A percentile compares a stretch with the other conserved stretches of the same genome.
phyloP scores from a whole-genome alignment of 23 tunicate genomes.

The Corella eumyota region DNA sequence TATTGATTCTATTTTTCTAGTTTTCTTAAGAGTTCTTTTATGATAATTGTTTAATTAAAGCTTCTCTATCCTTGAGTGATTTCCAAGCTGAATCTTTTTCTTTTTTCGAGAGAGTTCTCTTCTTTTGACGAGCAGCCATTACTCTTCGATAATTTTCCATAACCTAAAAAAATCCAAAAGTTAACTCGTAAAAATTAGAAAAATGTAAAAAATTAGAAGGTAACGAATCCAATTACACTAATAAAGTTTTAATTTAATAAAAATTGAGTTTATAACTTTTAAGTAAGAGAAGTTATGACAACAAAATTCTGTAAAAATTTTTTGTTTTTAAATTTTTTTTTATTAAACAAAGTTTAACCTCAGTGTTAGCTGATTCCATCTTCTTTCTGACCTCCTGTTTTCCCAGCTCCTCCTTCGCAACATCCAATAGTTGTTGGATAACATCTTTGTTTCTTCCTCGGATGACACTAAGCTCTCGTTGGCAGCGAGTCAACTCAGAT shows the following conservation, averaged over 20 bases:
- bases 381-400: conserved; percentile 55
- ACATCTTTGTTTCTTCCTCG: conserved; percentile 48
- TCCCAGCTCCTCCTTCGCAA: conserved; percentile 51
- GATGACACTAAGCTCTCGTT: conserved; percentile 61
- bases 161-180: conserved; percentile 26
- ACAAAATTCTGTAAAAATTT: too few species aligned
- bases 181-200: background rate
- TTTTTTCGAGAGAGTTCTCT: conserved; percentile 59
- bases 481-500: conserved; percentile 45
- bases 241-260: too few species aligned
- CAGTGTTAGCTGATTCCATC: conserved; percentile 50
- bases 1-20: too few species aligned
- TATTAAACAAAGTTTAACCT: conserved; percentile 34
- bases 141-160: conserved; percentile 67
- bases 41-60: conserved; percentile 45
- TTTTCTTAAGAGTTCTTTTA: too few species aligned
- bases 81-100: conserved; percentile 79
- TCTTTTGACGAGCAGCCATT: conserved; percentile 62
- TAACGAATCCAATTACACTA: too few species aligned
- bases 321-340: too few species aligned
- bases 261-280: too few species aligned
- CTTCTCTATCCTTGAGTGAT: conserved; percentile 55
- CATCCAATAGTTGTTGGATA: conserved; percentile 43
- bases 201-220: background rate
- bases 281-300: too few species aligned